These are phyloP conservation scores for Hemiprocne comata DNA, from an alignment of 2,113 vertebrate genomes.

Conservation along the genomic window DNA sequence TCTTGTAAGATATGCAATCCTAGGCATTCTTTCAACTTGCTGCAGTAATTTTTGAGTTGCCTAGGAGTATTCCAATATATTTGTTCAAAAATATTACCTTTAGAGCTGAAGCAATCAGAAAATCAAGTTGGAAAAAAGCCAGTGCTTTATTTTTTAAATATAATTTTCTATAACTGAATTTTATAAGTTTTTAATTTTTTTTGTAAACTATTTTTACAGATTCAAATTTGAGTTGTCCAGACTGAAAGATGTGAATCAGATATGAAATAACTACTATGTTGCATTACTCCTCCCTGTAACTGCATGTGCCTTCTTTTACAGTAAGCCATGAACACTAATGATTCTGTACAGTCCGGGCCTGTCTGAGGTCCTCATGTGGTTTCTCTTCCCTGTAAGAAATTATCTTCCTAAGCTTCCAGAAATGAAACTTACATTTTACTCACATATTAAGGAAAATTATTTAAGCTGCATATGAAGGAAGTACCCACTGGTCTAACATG, in stretches of 20 bases:
- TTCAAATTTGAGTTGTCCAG: not conserved
- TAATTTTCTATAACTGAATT: not conserved
- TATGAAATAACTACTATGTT: not conserved
- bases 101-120: not conserved
- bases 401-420: not conserved
- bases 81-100: not conserved
- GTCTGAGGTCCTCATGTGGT: not conserved
- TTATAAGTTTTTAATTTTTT: not conserved
- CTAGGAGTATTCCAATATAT: not conserved
- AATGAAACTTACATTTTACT: not conserved
- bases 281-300: not conserved
- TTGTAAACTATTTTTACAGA: not conserved
- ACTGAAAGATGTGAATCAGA: not conserved
- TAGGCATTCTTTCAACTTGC: not conserved
- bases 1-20: not conserved
- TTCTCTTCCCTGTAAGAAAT: not conserved
- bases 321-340: not conserved
- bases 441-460: not conserved
- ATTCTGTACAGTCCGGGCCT: not conserved
- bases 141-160: not conserved
- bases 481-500: not conserved
- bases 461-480: not conserved
- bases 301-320: not conserved
- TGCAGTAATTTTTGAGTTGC: not conserved
- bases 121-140: not conserved